phyloP scores from a whole-genome alignment of 2,113 vertebrate species.

The Syngnathus scovelli region DNA sequence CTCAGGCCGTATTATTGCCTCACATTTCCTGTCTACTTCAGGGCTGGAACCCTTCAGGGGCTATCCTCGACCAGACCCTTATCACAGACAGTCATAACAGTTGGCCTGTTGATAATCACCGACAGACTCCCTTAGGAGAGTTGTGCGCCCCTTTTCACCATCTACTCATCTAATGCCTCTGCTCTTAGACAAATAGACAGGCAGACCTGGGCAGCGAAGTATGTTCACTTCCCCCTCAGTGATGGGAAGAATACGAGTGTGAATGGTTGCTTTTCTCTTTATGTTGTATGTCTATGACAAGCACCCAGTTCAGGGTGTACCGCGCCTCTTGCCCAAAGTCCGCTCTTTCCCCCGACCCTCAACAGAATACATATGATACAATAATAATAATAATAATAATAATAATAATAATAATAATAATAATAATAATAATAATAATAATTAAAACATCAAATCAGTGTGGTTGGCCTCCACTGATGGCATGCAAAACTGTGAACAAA shows the following conservation, averaged over 20 bases:
- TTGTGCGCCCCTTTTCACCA: conserved; percentile 34
- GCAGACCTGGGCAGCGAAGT: conserved; percentile 25
- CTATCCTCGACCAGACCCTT: conserved; percentile 62
- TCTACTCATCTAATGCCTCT: conserved; percentile 56
- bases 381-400: not conserved
- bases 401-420: not conserved
- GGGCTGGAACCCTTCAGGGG: conserved; percentile 47
- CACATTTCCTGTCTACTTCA: conserved; percentile 59
- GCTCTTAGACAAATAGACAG: conserved; percentile 69
- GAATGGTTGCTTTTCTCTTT: not conserved
- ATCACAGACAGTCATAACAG: conserved; percentile 74
- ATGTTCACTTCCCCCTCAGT: not conserved
- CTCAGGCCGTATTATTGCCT: conserved; percentile 32
- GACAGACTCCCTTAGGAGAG: conserved; percentile 64
- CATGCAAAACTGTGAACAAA: not conserved
- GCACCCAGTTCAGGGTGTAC: not conserved
- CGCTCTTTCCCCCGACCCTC: not conserved
- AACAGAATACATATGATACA: not conserved
- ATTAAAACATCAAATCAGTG: not conserved
- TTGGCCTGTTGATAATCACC: conserved; percentile 69
- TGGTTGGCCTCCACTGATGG: not conserved
- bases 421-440: not conserved
- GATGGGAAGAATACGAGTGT: not conserved
- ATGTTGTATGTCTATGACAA: not conserved
- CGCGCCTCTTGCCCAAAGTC: not conserved